Evolutionary conservation across 2,888 invertebrate species (phyloP), one percentile per base, ranked within the genome.

Genomic region (Cacoxenus indagator): DNA sequence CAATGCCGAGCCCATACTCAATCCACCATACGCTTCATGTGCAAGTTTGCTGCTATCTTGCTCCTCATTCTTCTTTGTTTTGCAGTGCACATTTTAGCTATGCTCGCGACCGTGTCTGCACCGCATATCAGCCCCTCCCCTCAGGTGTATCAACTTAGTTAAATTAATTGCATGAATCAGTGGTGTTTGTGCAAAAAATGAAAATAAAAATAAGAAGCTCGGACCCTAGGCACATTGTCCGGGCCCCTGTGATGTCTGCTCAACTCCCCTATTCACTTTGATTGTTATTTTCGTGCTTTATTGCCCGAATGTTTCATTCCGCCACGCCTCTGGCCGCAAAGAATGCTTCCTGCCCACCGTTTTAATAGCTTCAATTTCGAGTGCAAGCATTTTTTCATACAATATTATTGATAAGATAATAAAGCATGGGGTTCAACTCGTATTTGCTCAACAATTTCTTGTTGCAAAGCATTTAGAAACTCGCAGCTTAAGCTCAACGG

Each of bases 1-100:
- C 45, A 31, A 4, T 45, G 9, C 1, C 57, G 9, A 17, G n/a
- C n/a, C n/a, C n/a, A n/a, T n/a, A n/a, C n/a, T n/a, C n/a, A n/a
- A n/a, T n/a, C 31, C 48, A 27, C 11, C 57, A 26, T 74, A 72
- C 69, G 71, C 77, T 77, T 81, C 78, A 73, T 78, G 72, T 69
- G 67, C 75, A 61, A 61, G 61, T 43, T 61, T 43, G 43, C 43
- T 37, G 37, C 17, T 29, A 48, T 48, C 19, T 55, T 26, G 24
- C 4, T 27, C 11, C 24, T 54, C 24, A 9, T 55, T 55, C 14
- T 2, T 26, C 17, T 55, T 55, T 55, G 4, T 24, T 1, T 27
- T 55, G 26, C 14, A 27, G 5, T 0, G 14, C 1, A 37, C 37
- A 1, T 8, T 37, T 37, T 1, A 19, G 55, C 27, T 14, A 4